Base-by-base conservation (phyloP, 2,888 invertebrate species). In the Conistra vaccinii region DNA sequence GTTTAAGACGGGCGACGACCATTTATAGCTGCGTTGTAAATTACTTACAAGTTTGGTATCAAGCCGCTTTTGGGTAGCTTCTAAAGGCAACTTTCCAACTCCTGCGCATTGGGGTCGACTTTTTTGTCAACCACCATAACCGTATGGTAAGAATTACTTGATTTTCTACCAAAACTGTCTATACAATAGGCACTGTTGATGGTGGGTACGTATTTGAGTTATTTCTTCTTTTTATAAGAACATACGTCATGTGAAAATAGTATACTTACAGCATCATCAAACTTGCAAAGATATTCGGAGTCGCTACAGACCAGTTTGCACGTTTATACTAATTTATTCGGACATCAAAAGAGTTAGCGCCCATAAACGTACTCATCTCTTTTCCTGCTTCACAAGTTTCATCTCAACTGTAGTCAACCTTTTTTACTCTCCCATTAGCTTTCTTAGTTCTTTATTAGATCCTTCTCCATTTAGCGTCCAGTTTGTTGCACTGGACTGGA, bases 11-110 rank as follows among this genome's bases (percentile, higher is more conserved):
- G 48, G 51, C 39, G n/a, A 35, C 39, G n/a, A 35, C 86, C 86
- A 77, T 86, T 73, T 86, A 86, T 81, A 87, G 84, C 58, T 57
- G 58, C 76, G 83, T 74, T 86, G 81, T 84, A 86, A 86, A 86
- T 87, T 84, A 86, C 77, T 75, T 77, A 87, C 89, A 82, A 76
- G 86, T 88, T 88, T 88, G 89, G 88, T 85, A 84, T 89, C 88
- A 79, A 77, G 76, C 92, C 93, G 79, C 90, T 92, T 94, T 93
- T 90, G 94, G 94, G 60, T 72, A 85, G 73, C 87, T 80, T 87
- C 85, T 81, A 76, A 88, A 89, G 89, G 87, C 93, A 91, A 92
- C 94, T 94, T 94, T 94, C 92, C 91, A 93, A 92, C 89, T 92
- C 89, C 90, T 89, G 88, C 85, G 89, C 87, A 91, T 88, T 90